phyloP scores from a whole-genome alignment of 2,888 invertebrate species.

The Sesamia inferens region DNA sequence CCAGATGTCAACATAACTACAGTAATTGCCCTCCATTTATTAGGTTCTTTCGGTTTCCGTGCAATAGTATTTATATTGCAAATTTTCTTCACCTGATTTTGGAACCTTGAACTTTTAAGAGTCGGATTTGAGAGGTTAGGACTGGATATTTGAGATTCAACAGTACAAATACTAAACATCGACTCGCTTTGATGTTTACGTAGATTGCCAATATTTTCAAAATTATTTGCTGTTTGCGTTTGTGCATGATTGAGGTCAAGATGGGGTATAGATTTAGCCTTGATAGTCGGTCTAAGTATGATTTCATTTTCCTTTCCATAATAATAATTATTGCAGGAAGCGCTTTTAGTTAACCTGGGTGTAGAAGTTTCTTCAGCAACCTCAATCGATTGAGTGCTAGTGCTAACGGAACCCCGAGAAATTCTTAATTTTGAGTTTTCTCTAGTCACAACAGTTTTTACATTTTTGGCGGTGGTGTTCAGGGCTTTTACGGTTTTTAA shows the following conservation, averaged over 20 bases:
- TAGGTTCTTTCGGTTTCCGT: conserved; percentile 77
- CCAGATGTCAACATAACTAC: conserved; percentile 91
- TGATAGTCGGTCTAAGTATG: conserved; percentile 42
- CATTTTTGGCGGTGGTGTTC: conserved; percentile 73
- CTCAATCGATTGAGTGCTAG: conserved; percentile 65
- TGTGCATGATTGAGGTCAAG: conserved; percentile 71
- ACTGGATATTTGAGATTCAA: conserved; percentile 70
- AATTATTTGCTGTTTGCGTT: conserved; percentile 48
- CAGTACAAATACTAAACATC: conserved; percentile 76
- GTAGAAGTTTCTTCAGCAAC: conserved; percentile 54
- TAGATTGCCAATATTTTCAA: conserved; percentile 54
- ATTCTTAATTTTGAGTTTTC: conserved; percentile 77
- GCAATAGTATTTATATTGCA: conserved; percentile 52
- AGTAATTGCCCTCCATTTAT: conserved; percentile 91
- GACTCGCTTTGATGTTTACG: conserved; percentile 68
- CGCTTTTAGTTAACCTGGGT: conserved; percentile 74
- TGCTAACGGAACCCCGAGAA: conserved; percentile 72
- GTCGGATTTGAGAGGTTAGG: conserved; percentile 60
- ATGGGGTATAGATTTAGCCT: conserved; percentile 75
- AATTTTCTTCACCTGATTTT: conserved; percentile 56
- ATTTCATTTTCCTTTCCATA: conserved; percentile 50
- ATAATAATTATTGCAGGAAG: conserved; percentile 74
- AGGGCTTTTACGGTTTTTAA: conserved; percentile 84
- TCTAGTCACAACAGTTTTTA: conserved; percentile 60
- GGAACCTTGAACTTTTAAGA: conserved; percentile 50